These are phyloP conservation scores for Ellobius talpinus DNA, from an alignment of 2,113 vertebrate species.

Conservation along the genomic window DNA sequence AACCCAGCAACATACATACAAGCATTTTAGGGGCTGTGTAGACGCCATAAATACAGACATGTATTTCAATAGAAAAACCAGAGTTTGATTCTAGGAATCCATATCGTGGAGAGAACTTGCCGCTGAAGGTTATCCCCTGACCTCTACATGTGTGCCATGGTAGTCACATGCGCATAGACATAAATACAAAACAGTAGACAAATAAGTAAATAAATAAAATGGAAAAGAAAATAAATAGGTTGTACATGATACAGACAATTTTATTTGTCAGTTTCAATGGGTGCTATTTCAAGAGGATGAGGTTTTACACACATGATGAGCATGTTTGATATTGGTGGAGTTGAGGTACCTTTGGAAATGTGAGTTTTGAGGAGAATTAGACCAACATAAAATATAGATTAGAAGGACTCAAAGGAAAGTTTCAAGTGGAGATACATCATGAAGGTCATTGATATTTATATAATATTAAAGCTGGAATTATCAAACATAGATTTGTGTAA, in stretches of 20 bases:
- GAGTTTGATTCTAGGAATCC: neutral
- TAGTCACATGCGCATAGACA: neutral
- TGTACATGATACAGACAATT: neutral
- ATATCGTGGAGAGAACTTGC: neutral
- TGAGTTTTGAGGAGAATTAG: neutral
- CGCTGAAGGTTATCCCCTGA: neutral
- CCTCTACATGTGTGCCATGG: neutral
- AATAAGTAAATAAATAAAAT: neutral
- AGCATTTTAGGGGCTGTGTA: neutral
- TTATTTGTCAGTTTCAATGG: neutral
- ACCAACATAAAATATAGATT: neutral
- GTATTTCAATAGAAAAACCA: neutral
- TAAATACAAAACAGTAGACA: neutral
- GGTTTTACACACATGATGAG: neutral
- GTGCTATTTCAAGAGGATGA: neutral
- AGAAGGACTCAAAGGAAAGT: neutral
- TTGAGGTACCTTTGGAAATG: too few relatives aligned
- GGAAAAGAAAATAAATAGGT: neutral
- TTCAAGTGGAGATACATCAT: too few relatives aligned
- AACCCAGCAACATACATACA: too few relatives aligned
- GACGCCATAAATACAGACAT: neutral
- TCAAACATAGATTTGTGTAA: neutral
- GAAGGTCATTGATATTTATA: neutral
- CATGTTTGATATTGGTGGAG: neutral
- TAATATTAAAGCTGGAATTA: neutral